Conservation (phyloP, 2,113 vertebrate species). For the Hippoglossus stenolepis region DNA sequence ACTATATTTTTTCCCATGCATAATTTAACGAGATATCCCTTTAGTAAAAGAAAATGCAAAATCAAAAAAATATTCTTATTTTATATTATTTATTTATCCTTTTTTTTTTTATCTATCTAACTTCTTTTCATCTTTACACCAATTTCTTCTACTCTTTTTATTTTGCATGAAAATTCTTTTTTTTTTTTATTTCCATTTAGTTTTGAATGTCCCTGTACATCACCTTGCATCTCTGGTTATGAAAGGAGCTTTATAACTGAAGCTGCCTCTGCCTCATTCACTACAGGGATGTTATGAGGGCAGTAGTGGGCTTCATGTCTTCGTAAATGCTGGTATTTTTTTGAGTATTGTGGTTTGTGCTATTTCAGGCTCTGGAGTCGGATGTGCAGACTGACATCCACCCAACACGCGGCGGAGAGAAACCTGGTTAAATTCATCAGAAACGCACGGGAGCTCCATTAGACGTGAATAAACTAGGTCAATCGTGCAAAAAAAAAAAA, state of each 20-base stretch:
- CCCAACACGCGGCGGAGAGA: background rate
- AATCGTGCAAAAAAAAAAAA: background rate
- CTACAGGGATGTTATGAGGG: background rate
- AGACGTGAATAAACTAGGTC: conserved; percentile 35
- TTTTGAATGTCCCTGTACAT: background rate
- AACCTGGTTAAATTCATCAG: background rate
- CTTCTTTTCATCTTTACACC: no score
- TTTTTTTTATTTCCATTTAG: background rate
- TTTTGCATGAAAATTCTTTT: no score
- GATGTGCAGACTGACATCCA: background rate
- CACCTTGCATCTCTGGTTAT: no score
- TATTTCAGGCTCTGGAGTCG: background rate
- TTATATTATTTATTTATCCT: no score
- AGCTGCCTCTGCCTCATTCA: background rate
- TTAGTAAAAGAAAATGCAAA: no score
- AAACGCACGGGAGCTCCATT: background rate
- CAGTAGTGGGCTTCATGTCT: background rate
- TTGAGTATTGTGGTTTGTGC: background rate
- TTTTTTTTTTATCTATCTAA: no score
- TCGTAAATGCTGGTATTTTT: background rate
- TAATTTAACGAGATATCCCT: no score
- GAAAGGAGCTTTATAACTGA: no score
- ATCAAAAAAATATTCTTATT: no score
- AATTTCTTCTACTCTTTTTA: no score
- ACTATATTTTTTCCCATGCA: no score